Evolutionary conservation across 2,888 invertebrate species (phyloP), one percentile per base, ranked within the genome.

Genomic region (Sisyra terminalis): DNA sequence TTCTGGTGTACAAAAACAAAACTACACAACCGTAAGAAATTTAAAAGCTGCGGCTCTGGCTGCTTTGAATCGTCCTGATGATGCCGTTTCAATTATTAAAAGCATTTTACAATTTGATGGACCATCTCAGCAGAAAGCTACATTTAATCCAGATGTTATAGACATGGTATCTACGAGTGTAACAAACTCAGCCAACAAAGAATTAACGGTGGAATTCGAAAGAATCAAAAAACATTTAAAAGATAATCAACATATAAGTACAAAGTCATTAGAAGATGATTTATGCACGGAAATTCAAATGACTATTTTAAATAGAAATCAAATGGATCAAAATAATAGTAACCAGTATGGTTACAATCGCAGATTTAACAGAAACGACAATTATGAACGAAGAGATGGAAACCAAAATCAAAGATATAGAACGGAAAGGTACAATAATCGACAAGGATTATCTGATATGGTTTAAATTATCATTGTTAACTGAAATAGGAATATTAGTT

Each of bases 1-100:
- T 40, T 61, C 71, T 3, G 55, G 62, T 2, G 61, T 61, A 2
- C 57, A 61, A 49, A 72, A 69, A 47, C 67, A 67, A 42, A 71
- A 72, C 50, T 80, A 82, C 53, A 71, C 81, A 4, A 77, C 77
- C 3, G 56, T 79, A 8, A 69, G 80, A 50, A 80, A 79, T 65
- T 59, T 84, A 8, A 81, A 75, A 65, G 73, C 73, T 56, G 61
- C 66, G n/a, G 71, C 72, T 4, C 65, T 78, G 36, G 62, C 71
- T 9, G 65, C 72, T 3, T 52, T 83, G 49, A 72, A 73, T 1
- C 62, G 79, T 46, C 57, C 73, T 1, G 75, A 80, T 30, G 81
- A 84, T 52, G 66, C 73, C 2, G 50, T 82, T 17, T 67, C 71
- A 1, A 55, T 78, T 10, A 54, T 84, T 10, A 69, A 71, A 51